These are phyloP conservation scores for Sebastes taczanowskii DNA, from an alignment of 2,797 vertebrate species.

Conservation along the genomic window DNA sequence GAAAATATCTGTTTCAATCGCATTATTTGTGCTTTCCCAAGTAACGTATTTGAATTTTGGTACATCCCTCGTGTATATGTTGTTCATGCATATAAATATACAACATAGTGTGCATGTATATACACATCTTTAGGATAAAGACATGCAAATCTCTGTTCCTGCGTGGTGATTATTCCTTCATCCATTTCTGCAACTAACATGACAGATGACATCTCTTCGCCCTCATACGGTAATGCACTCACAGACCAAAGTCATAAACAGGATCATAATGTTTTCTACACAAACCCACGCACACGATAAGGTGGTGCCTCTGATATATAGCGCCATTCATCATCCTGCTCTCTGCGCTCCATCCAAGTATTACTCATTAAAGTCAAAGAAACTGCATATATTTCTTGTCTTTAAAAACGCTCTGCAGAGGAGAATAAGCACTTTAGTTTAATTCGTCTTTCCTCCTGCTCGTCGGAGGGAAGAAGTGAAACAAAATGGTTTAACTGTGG, in stretches of 20 bases:
- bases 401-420: neutral
- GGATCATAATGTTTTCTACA: constrained; percentile 30
- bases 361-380: constrained; percentile 38
- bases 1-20: neutral
- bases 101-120: neutral
- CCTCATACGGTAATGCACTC: neutral
- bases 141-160: neutral
- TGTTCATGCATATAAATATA: neutral
- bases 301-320: constrained; percentile 19
- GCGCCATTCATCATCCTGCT: constrained; percentile 35
- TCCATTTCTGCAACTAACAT: neutral
- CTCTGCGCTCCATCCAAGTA: constrained; percentile 13
- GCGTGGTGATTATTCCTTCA: neutral
- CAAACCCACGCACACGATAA: constrained; percentile 19
- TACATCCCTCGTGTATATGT: neutral
- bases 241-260: constrained; percentile 23
- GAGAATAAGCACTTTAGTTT: constrained; percentile 15
- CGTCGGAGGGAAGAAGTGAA: neutral
- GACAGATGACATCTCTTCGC: neutral
- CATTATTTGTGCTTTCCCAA: neutral
- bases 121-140: neutral
- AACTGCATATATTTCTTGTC: neutral
- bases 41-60: neutral
- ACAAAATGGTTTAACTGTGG: neutral
- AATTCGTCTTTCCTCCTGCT: constrained; percentile 3